Evolutionary conservation across 2,113 vertebrate genomes (phyloP), one percentile per base, ranked within the genome.

Genomic region (Ornithorhynchus anatinus): DNA sequence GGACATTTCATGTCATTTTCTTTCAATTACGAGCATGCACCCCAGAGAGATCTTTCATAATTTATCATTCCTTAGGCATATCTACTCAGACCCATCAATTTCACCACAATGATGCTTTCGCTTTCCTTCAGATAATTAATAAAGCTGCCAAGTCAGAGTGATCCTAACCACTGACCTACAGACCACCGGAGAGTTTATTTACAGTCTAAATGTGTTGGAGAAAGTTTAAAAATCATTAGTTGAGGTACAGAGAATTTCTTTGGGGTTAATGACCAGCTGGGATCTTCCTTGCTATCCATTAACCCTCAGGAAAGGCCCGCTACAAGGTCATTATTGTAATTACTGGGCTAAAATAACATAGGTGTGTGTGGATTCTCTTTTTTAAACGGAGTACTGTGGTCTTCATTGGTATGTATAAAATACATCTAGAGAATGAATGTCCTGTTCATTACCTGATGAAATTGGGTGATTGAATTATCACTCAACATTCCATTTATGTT

Each of bases 181-280:
- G 8, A 59, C 40, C 37, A 54, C 14, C 19, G 62, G 72, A 71
- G 22, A 36, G 35, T 47, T 78, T 80, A 58, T 72, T 87, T 84
- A 65, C 48, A 72, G 19, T 61, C 23, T 69, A 74, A 76, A 58
- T 65, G 53, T 11, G 40, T 72, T 80, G 80, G 57, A 60, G 23
- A 68, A 69, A 42, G 38, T 80, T 88, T 80, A 77, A 42, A 84
- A 80, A 67, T 72, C 71, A 57, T 84, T 81, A 77, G n/a, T 66
- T 0, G n/a, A 81, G 80, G 23, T 23, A 75, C 38, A 74, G 69
- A 67, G 29, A 84, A 76, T 90, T 79, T 86, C 76, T 60, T 16
- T 50, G 47, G 13, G 50, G 66, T 78, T 88, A 89, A 89, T 84
- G 69, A 57, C 10, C 62, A 76, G n/a, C 54, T 53, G 31, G 72